Evolutionary conservation across 2,888 invertebrate species (phyloP), one percentile per base, ranked within the genome.

Genomic region (Apamea sordens): DNA sequence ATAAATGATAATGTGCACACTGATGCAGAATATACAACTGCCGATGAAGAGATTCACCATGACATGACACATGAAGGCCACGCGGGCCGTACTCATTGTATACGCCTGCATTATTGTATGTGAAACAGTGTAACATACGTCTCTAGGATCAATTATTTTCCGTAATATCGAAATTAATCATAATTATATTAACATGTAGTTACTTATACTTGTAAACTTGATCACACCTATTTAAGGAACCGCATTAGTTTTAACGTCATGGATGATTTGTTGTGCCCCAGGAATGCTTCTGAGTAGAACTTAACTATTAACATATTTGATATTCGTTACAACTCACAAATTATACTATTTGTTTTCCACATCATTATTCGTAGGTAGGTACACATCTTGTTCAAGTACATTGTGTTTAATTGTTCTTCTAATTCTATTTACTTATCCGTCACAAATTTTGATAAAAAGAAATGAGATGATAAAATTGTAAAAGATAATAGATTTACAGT

Each of bases 241-340:
- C 67, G 70, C 73, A 76, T 71, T 71, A 64, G 59, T 84, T 84
- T 74, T n/a, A 76, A 76, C 53, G 76, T 85, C 80, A 87, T 85
- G 83, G 80, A 64, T 82, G 73, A 80, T 78, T 75, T 77, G n/a
- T 79, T 83, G 78, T 83, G 70, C 74, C 68, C 74, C 77, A 80
- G 88, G 88, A 88, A 88, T 88, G 88, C 69, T 71, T 87, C 87
- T 53, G 59, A 89, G 86, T 87, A 85, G 65, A 74, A 64, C 77
- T 85, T 84, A 76, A 70, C 36, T 84, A 83, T 63, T 67, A 70
- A 63, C 32, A 53, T 70, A 74, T 32, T 36, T 72, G 63, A 68
- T 64, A 69, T 61, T 70, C 15, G 65, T 67, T 59, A 61, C 41
- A 53, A 75, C 53, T 70, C 61, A 72, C 59, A 74, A 47, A 53